phyloP scores from a whole-genome alignment of 1,140 invertebrate genomes.

The Drosophila elegans region DNA sequence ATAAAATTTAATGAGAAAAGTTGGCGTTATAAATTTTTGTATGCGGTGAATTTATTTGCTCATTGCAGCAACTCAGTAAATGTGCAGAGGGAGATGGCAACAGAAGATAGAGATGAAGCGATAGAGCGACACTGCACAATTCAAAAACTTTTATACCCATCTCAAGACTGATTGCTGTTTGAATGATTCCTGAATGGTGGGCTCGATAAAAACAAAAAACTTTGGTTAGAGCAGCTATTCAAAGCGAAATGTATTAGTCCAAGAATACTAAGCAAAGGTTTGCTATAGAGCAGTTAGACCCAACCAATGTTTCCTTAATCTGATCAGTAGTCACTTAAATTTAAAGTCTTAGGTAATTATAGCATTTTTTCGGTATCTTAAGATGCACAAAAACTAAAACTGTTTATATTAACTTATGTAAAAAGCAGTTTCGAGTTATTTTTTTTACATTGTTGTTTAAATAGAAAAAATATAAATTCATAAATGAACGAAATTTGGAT shows the following conservation, averaged over 20 bases:
- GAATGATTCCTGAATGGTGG: conserved; percentile 44
- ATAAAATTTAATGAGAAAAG: conserved; percentile 84
- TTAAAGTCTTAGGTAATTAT: no score
- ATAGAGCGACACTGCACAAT: conserved; percentile 39
- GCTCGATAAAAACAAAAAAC: background rate
- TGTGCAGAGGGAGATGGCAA: background rate
- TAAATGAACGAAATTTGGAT: no score
- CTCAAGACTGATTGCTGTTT: conserved; percentile 50
- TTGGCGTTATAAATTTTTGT: conserved; percentile 82
- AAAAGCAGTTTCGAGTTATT: no score
- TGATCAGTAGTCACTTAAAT: no score
- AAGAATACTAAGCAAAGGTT: background rate
- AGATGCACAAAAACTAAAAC: no score
- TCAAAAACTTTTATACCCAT: conserved; percentile 40
- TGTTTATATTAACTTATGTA: no score
- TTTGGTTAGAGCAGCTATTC: background rate
- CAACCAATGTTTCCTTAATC: no score
- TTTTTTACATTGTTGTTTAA: no score
- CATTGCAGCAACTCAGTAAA: conserved; percentile 43
- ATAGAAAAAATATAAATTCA: no score
- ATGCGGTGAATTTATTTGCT: conserved; percentile 81
- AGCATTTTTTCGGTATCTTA: no score
- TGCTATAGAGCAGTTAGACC: no score
- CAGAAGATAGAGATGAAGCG: background rate
- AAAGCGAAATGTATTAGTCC: background rate